Percentiles rank a stretch among this genome's conserved stretches.
phyloP scores from a whole-genome alignment of 2,797 vertebrate species.

The Hyperoplus immaculatus region DNA sequence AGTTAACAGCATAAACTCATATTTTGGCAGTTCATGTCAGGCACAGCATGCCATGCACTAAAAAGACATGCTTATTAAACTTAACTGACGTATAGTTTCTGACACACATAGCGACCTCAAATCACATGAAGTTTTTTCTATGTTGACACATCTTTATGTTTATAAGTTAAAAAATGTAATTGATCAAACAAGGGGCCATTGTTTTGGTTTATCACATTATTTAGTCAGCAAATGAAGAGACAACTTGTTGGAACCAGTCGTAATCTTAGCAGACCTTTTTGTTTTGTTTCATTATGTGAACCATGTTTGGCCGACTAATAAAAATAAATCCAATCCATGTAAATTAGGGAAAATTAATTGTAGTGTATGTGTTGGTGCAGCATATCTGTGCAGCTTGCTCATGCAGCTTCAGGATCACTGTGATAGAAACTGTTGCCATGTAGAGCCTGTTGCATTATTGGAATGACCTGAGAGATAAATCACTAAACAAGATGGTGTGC shows the following conservation, averaged over 20 bases:
- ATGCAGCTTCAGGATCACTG: conserved; percentile 2
- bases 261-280: background rate
- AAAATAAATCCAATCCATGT: background rate
- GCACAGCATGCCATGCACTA: background rate
- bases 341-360: background rate
- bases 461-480: conserved; percentile 70
- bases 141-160: background rate
- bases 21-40: background rate
- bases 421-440: conserved; percentile 7
- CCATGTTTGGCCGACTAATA: background rate
- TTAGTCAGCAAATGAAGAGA: background rate
- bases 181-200: background rate
- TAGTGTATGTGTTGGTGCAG: background rate
- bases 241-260: background rate
- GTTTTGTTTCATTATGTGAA: background rate
- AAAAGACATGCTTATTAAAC: background rate
- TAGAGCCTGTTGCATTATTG: conserved; percentile 51
- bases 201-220: background rate
- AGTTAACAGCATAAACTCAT: background rate
- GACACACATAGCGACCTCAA: background rate
- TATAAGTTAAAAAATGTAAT: background rate
- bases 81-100: background rate
- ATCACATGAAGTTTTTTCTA: background rate
- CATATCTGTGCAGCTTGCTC: background rate
- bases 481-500: conserved; percentile 75